A percentile compares a stretch with the other conserved stretches of the same genome.
These are phyloP conservation scores for Natrix natrix DNA, from an alignment of 2,797 vertebrate species.

Conservation along the genomic window DNA sequence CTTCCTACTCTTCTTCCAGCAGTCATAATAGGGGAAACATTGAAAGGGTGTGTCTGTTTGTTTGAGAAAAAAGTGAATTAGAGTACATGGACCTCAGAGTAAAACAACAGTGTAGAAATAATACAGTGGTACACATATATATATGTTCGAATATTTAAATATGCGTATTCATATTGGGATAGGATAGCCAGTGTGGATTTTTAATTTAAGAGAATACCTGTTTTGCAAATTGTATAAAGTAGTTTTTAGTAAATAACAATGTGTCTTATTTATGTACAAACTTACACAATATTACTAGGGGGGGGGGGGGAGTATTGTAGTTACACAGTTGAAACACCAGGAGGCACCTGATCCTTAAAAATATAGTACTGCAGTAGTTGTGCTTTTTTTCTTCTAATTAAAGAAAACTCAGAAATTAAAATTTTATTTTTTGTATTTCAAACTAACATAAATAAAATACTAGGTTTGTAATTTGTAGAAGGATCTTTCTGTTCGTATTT, in stretches of 20 bases:
- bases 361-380: neutral
- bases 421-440: neutral
- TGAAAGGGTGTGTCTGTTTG: neutral
- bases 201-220: neutral
- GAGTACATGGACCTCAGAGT: neutral
- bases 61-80: neutral
- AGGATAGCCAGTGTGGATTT: neutral
- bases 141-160: neutral
- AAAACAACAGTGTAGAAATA: neutral
- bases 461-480: neutral
- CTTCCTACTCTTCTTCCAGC: neutral
- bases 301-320: neutral
- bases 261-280: neutral
- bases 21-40: neutral
- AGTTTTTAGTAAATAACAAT: neutral
- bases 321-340: conserved; percentile 19
- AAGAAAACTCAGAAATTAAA: neutral
- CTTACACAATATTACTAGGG: neutral
- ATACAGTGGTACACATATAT: neutral
- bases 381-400: neutral
- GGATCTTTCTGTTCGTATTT: neutral
- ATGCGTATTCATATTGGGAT: neutral
- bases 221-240: neutral
- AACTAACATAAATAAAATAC: neutral
- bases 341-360: conserved; percentile 13